Evolutionary conservation across 2,797 vertebrate species (phyloP), one percentile per base, ranked within the genome.

Genomic region (Apogon hyalosoma): DNA sequence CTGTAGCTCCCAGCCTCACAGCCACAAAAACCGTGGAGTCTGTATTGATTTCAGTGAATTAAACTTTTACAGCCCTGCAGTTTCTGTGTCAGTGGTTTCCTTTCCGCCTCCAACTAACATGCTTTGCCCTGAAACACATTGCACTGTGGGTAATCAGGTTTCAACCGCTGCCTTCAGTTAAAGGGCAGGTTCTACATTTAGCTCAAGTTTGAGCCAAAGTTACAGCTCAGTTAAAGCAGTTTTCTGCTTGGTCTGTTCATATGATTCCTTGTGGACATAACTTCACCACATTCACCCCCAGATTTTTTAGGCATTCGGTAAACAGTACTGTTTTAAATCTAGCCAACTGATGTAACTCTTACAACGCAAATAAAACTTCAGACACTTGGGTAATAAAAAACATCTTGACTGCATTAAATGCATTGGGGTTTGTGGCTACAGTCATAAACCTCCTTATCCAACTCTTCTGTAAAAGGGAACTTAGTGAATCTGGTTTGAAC

Each of bases 41-140:
- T n/a, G 33, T 63, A 80, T 76, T 63, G 71, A 82, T 84, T 73
- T 63, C 58, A 69, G 58, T 1, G n/a, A 43, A 68, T 77, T 65
- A 47, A 82, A 75, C 70, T 68, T 80, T 75, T 11, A 82, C 46
- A 55, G 28, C 42, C 16, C 21, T 48, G 45, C 56, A 53, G 18
- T 60, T 62, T 70, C 18, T 56, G 48, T 64, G 69, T 72, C 73
- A 48, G 67, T 72, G 73, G 51, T 59, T 70, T 49, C 41, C 57
- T 50, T 11, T 51, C 6, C 55, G 66, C 33, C 63, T 62, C 19
- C 6, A 24, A 51, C 24, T 36, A 39, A 40, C 43, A 63, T 6
- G 21, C 46, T 31, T 48, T 2, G 36, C 18, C 56, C 19, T 13
- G 11, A 45, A 45, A 46, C 7, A 7, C 15, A 19, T 8, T 39